Base-by-base conservation (phyloP, 1,140 invertebrate genomes). In the Armadillidium nasatum region DNA sequence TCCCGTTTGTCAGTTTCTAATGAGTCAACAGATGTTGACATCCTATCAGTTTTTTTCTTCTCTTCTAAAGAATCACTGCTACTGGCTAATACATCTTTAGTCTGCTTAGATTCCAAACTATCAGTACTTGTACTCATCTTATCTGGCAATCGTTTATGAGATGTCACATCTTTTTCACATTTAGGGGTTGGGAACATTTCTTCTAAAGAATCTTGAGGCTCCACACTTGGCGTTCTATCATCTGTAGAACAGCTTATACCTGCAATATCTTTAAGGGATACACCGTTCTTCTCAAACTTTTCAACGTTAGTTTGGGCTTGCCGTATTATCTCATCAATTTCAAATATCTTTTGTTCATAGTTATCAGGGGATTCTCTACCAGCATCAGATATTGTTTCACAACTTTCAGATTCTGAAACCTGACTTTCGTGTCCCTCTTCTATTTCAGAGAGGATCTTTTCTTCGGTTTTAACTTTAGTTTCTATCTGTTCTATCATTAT, bases 401-500 rank as follows among this genome's bases (percentile, higher is more conserved):
- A 90, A 79, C 89, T 91, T 82, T 91, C 89, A 23, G 87, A 87
- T 82, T 89, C 89, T 3, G 89, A 89, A 15, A 87, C 85, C 81
- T 89, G 86, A 82, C 87, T 89, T 83, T 90, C 89, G 81, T 89
- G 89, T 2, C 88, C 88, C 85, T 90, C 89, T 81, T 90, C 89
- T 74, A 90, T 90, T 83, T 91, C 90, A 19, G 90, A 89, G 4
- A 96, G 85, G 50, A 95, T 83, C 80, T 94, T 94, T 74, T 85
- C 84, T 84, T 96, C 94, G 83, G 94, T 90, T 82, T 93, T 91
- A 0, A 91, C 93, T 79, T 90, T 88, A 33, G 92, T 86, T 85
- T 95, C 93, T 68, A 93, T 91, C 74, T 91, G 87, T 78, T 93
- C 90, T 0, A 90, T 91, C 83, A 94, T 91, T 50, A 91, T 88